A percentile compares a stretch with the other conserved stretches of the same genome.
These are phyloP conservation scores for Eulacestoma nigropectus DNA, from an alignment of 2,113 vertebrate species.

Conservation along the genomic window DNA sequence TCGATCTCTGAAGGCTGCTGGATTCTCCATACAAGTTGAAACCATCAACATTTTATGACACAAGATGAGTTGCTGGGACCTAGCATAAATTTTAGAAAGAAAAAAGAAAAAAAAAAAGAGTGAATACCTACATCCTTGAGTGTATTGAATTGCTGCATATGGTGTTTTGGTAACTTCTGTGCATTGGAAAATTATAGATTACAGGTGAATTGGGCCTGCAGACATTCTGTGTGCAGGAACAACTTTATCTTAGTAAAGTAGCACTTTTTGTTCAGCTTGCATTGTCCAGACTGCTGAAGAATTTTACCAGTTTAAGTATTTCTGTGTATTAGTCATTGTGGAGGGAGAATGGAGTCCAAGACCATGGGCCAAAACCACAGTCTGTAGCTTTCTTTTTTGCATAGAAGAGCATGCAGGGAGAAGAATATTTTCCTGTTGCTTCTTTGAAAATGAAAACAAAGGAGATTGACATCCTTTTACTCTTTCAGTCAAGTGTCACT, in stretches of 20 bases:
- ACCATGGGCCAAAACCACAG: background rate
- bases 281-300: background rate
- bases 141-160: background rate
- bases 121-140: background rate
- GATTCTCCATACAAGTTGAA: constrained; percentile 18
- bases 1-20: constrained; percentile 23
- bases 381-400: background rate
- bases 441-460: constrained; percentile 34
- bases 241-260: background rate
- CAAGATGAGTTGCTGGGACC: constrained; percentile 10
- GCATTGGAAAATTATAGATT: background rate
- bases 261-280: background rate
- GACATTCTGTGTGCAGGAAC: background rate
- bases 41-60: background rate
- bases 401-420: background rate
- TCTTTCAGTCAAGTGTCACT: constrained; percentile 35
- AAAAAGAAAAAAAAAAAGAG: background rate
- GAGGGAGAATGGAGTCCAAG: background rate
- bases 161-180: background rate
- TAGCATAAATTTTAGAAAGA: constrained; percentile 20
- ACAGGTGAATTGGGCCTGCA: background rate
- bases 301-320: background rate
- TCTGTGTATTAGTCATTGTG: background rate
- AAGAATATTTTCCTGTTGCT: background rate
- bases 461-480: background rate